Evolutionary conservation across 2,888 invertebrate genomes (phyloP), one percentile per base, ranked within the genome.

Genomic region (Dasypolia templi): DNA sequence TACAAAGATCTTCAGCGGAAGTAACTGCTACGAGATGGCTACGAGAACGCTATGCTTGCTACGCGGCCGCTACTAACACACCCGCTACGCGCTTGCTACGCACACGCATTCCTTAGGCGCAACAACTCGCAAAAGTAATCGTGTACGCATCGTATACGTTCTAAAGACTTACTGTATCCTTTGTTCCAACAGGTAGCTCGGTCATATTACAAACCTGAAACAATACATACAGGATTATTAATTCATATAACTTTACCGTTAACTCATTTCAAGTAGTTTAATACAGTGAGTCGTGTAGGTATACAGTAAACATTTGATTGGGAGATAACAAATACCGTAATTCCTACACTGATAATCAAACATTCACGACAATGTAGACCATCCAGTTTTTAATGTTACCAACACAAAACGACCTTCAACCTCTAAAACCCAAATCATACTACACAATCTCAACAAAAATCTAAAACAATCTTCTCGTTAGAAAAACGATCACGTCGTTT

Each of bases 401-500:
- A 63, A n/a, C 53, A 32, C 5, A 32, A 26, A 63, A 49, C 22
- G 17, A 51, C 44, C 51, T 39, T 32, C 12, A 42, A 55, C 61
- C 59, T 51, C n/a, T 29, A 49, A 81, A 44, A 49, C 19, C 35
- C 61, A 56, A 76, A 82, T 62, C 75, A 51, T 35, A 39, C 22
- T n/a, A 46, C 11, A 32, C 14, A 65, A 77, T 66, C 77, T 56
- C 29, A 14, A 66, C 62, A 66, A 63, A 78, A 51, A 72, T 72
- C 59, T 59, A 58, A 72, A 70, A 79, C 79, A 83, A 75, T 72
- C 32, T 49, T 59, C 29, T 83, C 44, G 67, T 83, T 69, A 83
- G 46, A 83, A 84, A 79, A 83, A 72, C 62, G 62, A 67, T 64
- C 70, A 64, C 68, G 61, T 59, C 85, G 74, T 74, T 72, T 67